Base-by-base conservation (phyloP, 2,888 invertebrate species). In the Brachypalpus laphriformis region DNA sequence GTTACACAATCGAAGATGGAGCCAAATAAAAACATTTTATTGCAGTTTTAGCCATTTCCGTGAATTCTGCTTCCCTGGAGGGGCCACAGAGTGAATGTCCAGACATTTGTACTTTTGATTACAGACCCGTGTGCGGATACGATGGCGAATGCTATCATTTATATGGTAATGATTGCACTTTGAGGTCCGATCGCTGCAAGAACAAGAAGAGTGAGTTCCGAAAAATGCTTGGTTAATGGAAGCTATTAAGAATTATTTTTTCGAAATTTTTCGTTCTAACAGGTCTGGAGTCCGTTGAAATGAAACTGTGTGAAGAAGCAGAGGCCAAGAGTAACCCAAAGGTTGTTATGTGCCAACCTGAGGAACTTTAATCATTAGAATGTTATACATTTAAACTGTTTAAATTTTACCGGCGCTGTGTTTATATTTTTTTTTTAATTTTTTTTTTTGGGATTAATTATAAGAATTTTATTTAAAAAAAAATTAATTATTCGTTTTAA, bases 111-210 rank as follows among this genome's bases (percentile, higher is more conserved):
- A 66, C 78, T 9, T 57, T 61, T 16, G 70, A 66, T 8, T 61
- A 65, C 2, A 16, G 0, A 0, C 74, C 74, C 0, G 75, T 78
- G 22, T 86, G 86, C 34, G 86, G 74, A 16, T 65, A 71, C 9
- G 80, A 85, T 37, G 76, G 68, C 9, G 7, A 25, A 16, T 76
- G 76, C 22, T 76, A 76, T 20, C 34, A n/a, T 18, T 4, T 34
- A 3, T 76, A 66, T 31, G 14, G 34, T 6, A 76, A 76, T 49
- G 22, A 31, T 5, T 76, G 76, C 31, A 9, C 8, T 31, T 68
- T 66, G 0, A 66, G n/a, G 16, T 25, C 37, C 0, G 22, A 66
- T n/a, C 49, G 51, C 9, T 66, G 66, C 40, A 66, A 51, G n/a
- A 66, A 22, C n/a, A 66, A 66, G 7, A 5, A 22, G 1, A 7